phyloP scores from a whole-genome alignment of 2,797 vertebrate species.

The Steatocranus sp. region DNA sequence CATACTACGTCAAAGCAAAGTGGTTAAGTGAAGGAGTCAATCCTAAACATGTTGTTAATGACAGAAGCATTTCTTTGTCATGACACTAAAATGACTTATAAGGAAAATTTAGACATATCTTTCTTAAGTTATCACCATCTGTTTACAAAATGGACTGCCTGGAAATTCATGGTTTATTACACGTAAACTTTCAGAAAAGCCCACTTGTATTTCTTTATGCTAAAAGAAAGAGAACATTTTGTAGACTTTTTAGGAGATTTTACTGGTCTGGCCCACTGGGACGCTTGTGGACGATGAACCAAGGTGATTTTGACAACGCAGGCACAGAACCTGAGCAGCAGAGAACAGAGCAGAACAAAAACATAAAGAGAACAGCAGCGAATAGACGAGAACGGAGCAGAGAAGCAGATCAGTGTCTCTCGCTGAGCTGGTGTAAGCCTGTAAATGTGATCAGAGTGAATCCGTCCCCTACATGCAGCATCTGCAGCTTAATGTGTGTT shows the following conservation, averaged over 20 bases:
- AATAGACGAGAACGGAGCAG: background rate
- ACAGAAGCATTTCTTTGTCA: background rate
- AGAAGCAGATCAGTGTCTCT: slow-evolving; percentile 23
- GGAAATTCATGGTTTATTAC: background rate
- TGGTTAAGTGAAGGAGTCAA: background rate
- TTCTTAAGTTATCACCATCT: background rate
- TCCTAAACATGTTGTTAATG: background rate
- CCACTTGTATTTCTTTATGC: background rate
- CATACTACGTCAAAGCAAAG: background rate
- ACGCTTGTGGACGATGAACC: background rate
- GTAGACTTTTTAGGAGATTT: background rate
- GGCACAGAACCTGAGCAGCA: background rate
- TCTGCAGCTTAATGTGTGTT: slow-evolving; percentile 58
- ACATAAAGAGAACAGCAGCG: background rate
- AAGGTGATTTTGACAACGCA: background rate
- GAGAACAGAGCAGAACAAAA: background rate
- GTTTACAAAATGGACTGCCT: background rate
- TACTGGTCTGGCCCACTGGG: background rate
- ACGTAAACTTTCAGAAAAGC: background rate
- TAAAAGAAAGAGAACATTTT: background rate
- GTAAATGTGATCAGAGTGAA: slow-evolving; percentile 55
- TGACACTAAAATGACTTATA: background rate
- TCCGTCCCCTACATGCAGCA: slow-evolving; percentile 43
- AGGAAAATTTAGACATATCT: background rate
- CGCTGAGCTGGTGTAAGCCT: slow-evolving; percentile 51